phyloP scores from a whole-genome alignment of 1,140 invertebrate genomes.

The Caenorhabditis inopinata region DNA sequence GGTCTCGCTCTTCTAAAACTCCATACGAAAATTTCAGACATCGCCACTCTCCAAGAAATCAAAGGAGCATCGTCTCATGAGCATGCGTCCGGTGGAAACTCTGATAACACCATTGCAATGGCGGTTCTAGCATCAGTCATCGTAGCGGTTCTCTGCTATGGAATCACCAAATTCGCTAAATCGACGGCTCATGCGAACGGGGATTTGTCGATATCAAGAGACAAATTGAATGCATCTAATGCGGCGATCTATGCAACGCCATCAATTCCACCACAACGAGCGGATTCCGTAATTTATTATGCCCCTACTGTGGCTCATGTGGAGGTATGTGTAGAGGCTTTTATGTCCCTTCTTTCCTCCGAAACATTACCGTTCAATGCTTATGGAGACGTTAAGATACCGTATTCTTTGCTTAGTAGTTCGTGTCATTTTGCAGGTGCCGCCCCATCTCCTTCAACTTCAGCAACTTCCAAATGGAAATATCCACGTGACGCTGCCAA shows the following conservation, averaged over 20 bases:
- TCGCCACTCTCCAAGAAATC: constrained; percentile 30
- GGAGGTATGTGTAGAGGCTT: constrained; percentile 10
- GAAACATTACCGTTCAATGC: too few species aligned
- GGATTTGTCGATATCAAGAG: not conserved
- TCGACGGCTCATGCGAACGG: not conserved
- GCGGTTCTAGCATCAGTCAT: not conserved
- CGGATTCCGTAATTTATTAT: constrained; percentile 52
- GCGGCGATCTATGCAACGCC: constrained; percentile 52
- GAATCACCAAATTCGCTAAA: constrained; percentile 14
- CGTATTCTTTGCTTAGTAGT: too few species aligned
- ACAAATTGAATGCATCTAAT: constrained; percentile 2
- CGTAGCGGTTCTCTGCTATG: not conserved
- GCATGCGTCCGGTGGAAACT: not conserved
- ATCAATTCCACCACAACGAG: constrained; percentile 38
- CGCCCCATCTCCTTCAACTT: constrained; percentile 50
- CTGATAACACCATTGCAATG: not conserved
- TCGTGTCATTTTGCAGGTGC: constrained; percentile 13
- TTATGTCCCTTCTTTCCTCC: too few species aligned
- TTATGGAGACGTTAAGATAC: too few species aligned
- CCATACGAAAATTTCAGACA: constrained; percentile 14
- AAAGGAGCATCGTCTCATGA: constrained; percentile 24
- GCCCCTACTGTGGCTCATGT: constrained; percentile 51
- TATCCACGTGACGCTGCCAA: constrained; percentile 53
- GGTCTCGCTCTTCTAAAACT: not conserved
- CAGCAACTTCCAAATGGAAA: constrained; percentile 55